Conservation (phyloP, 2,113 vertebrate genomes). For the Alouatta palliata region DNA sequence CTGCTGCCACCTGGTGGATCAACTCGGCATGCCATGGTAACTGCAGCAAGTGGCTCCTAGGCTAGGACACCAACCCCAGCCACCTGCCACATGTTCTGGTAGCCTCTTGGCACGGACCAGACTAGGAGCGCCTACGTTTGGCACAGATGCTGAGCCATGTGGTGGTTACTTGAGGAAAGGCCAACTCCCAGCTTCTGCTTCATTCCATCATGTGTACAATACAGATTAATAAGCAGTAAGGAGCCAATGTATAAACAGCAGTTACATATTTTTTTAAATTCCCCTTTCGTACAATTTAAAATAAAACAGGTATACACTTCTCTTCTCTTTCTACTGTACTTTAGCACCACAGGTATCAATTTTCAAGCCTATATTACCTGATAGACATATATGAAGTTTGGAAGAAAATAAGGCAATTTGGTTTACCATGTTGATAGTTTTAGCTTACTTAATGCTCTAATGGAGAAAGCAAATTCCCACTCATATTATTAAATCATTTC, state of each 20-base stretch:
- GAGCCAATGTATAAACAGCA: slow-evolving; percentile 91
- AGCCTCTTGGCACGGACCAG: slow-evolving; percentile 80
- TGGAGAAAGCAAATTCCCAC: slow-evolving; percentile 87
- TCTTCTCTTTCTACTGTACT: slow-evolving; percentile 89
- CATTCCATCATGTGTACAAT: slow-evolving; percentile 89
- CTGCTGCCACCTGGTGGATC: slow-evolving; percentile 70
- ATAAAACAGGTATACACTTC: slow-evolving; percentile 92
- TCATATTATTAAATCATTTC: slow-evolving; percentile 80
- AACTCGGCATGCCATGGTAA: background rate
- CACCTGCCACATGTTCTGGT: slow-evolving; percentile 67
- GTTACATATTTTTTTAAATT: slow-evolving; percentile 91
- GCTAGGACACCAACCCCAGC: slow-evolving; percentile 39
- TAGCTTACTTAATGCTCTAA: slow-evolving; percentile 89
- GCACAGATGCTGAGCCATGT: slow-evolving; percentile 66
- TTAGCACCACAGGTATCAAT: slow-evolving; percentile 97
- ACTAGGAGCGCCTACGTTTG: slow-evolving; percentile 77
- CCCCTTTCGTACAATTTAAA: slow-evolving; percentile 92
- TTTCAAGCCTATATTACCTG: slow-evolving; percentile 95
- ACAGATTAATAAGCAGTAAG: slow-evolving; percentile 92
- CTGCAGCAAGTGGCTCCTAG: slow-evolving; percentile 42
- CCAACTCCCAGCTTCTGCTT: slow-evolving; percentile 81
- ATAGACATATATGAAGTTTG: slow-evolving; percentile 91
- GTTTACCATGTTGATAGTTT: slow-evolving; percentile 92
- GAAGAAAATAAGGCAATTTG: slow-evolving; percentile 95
- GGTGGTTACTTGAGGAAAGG: slow-evolving; percentile 73